Base-by-base conservation (phyloP, 2,888 invertebrate species). In the Platycnemis pennipes region DNA sequence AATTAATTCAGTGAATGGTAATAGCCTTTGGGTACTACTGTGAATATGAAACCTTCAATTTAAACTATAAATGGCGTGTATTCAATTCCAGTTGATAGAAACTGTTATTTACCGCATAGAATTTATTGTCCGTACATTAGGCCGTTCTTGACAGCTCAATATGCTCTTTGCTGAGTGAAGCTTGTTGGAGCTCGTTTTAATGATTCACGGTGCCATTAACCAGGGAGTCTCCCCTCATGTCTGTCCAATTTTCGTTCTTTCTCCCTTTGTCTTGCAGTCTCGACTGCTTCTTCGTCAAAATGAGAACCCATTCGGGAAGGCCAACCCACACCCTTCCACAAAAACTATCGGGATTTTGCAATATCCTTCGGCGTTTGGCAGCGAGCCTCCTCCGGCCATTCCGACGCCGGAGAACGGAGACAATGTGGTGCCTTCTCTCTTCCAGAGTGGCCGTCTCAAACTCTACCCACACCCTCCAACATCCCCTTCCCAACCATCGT, bases 261-360 rank as follows among this genome's bases (percentile, higher is more conserved):
- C 63, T 37, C 77, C 8, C 37, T 63, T 22, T 26, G 77, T 77
- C 63, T 77, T 26, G 63, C 13, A 31, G 2, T 77, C 31, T 37
- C 77, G 37, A 37, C 77, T 77, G 11, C 77, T 31, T 37, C 31
- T 77, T 37, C 77, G 0, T 63, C 31, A 16, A 77, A 37, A 77
- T 77, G 77, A 31, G 77, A 11, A 77, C 2, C 77, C 77, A 37
- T 77, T 77, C 26, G 11, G 77, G 37, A 37, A 13, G 31, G 8
- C 31, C 37, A 22, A 8, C 63, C 31, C 77, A 77, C 37, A 37
- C 31, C 0, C 31, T 1, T 13, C 77, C 31, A 77, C 4, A 5
- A 16, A 77, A 37, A 37, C 77, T 77, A 77, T 77, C 77, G 77
- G 37, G 77, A 77, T 11, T 77, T 77, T 77, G 77, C 77, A 77